Conservation (phyloP, 2,797 vertebrate species). For the Pangasius larnaudii region DNA sequence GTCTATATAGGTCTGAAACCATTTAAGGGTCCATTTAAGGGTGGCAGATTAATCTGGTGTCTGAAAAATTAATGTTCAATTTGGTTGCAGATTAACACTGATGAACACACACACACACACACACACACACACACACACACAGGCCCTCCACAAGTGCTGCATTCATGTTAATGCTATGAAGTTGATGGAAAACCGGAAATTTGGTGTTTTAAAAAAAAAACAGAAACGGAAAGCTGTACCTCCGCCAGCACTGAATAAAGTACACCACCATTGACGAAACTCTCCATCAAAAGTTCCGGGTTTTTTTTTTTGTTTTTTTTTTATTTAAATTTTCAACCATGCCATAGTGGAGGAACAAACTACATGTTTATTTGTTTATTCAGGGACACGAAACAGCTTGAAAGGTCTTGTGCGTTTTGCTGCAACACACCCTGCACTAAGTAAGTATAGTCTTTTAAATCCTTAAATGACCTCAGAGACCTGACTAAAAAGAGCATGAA, state of each 20-base stretch:
- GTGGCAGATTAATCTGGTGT: not conserved
- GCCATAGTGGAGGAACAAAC: conserved; percentile 4
- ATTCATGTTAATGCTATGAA: not conserved
- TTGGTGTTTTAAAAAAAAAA: not conserved
- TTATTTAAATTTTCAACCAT: not conserved
- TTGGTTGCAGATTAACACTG: not conserved
- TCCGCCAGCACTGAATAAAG: not conserved
- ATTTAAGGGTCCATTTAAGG: not conserved
- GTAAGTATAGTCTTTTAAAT: not conserved
- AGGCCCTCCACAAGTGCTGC: not conserved
- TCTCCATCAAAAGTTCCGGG: not conserved
- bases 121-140: not conserved
- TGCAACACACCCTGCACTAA: not conserved
- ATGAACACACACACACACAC: not conserved
- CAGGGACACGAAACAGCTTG: not conserved
- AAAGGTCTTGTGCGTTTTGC: not conserved
- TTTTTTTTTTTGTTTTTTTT: not conserved
- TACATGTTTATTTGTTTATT: not conserved
- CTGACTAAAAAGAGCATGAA: not conserved
- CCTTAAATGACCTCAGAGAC: not conserved
- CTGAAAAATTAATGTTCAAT: not conserved
- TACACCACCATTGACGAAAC: not conserved
- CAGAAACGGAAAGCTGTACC: not conserved
- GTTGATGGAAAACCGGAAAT: not conserved
- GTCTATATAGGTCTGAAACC: not conserved